A percentile compares a stretch with the other conserved stretches of the same genome.
Conservation (phyloP, 2,797 vertebrate genomes). For the Clarias laeviceps region DNA sequence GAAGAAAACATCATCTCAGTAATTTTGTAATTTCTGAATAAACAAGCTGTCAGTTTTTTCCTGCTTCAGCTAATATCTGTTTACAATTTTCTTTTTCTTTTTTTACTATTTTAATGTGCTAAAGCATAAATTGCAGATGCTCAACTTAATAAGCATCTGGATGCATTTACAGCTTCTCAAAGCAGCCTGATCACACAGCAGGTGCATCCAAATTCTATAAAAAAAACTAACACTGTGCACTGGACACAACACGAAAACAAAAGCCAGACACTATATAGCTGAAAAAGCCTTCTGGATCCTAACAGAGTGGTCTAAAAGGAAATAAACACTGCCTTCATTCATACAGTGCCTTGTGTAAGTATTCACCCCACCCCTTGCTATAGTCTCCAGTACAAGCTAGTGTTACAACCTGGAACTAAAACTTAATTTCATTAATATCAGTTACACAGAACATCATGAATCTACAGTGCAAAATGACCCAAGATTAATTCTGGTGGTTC, state of each 20-base stretch:
- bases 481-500: background rate
- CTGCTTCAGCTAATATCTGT: background rate
- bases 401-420: background rate
- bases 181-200: slow-evolving; percentile 6
- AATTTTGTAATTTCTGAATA: background rate
- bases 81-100: background rate
- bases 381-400: background rate
- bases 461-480: background rate
- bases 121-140: background rate
- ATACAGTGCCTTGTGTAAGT: background rate
- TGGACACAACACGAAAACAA: background rate
- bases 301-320: background rate
- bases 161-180: background rate
- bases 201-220: background rate
- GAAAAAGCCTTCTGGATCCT: background rate
- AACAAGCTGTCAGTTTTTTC: background rate
- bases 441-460: slow-evolving; percentile 14
- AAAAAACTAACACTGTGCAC: background rate
- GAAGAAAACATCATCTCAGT: background rate
- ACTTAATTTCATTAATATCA: background rate
- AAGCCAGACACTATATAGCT: background rate
- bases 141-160: background rate
- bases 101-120: background rate
- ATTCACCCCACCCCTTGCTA: background rate
- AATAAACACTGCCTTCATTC: background rate